Conservation (phyloP, 2,888 invertebrate species). For the Melipona bicolor region DNA sequence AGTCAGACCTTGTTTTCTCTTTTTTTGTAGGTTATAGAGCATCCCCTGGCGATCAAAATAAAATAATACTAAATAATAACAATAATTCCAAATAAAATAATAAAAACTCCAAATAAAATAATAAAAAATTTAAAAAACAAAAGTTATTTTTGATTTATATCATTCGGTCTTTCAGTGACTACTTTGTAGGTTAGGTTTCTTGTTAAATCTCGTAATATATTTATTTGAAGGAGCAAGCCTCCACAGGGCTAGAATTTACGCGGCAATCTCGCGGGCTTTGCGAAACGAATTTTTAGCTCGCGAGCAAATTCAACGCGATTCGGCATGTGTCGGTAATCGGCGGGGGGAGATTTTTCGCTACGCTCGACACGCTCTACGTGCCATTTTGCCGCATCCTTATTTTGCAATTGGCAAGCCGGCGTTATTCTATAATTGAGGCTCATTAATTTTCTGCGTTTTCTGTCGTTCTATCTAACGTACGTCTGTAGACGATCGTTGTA, state of each 20-base stretch:
- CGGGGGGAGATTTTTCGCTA: conserved; percentile 25
- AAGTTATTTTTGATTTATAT: no score
- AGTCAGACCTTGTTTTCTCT: no score
- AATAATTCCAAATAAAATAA: no score
- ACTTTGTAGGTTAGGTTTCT: no score
- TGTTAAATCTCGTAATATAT: no score
- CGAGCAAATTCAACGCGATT: conserved; percentile 1
- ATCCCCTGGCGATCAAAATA: no score
- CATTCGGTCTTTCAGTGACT: no score
- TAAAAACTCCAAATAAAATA: no score
- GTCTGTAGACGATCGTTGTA: neutral
- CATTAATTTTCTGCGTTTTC: conserved; percentile 17
- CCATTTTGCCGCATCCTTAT: conserved; percentile 30
- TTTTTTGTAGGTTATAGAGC: no score
- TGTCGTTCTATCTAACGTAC: neutral
- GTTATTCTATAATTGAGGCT: conserved; percentile 37
- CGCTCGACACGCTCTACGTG: conserved; percentile 3
- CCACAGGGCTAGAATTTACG: conserved; percentile 12
- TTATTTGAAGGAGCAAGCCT: no score
- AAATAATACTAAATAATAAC: no score
- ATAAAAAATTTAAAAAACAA: no score
- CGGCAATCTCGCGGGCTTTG: conserved; percentile 18
- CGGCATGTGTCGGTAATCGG: conserved; percentile 20
- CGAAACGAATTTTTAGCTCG: conserved; percentile 38
- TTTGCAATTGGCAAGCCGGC: conserved; percentile 39